Conservation (phyloP, 2,113 vertebrate species). For the Malurus alboscapulatus region DNA sequence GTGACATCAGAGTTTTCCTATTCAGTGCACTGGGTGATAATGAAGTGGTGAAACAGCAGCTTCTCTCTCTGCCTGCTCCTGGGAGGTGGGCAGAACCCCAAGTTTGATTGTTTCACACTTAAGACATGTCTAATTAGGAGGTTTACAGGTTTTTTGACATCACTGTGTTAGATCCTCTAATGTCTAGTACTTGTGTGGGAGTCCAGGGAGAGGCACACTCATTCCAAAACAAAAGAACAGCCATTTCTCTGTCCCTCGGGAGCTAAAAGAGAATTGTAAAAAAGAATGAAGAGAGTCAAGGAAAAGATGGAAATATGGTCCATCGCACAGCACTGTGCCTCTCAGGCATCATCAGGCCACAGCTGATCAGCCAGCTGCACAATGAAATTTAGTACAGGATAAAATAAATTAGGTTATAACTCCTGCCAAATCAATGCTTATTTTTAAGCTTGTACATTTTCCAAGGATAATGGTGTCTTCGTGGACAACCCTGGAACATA, state of each 20-base stretch:
- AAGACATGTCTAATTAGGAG: conserved; percentile 22
- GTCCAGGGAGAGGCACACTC: background rate
- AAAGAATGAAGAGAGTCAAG: background rate
- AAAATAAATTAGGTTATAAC: conserved; percentile 12
- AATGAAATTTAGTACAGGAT: conserved; percentile 5
- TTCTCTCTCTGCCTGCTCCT: background rate
- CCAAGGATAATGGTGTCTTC: background rate
- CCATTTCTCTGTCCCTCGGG: background rate
- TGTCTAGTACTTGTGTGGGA: background rate
- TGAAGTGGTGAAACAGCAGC: conserved; percentile 38
- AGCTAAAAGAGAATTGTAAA: background rate
- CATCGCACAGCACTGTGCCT: background rate
- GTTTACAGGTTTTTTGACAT: conserved; percentile 5
- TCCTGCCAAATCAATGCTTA: conserved; percentile 24
- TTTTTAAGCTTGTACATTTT: conserved; percentile 36
- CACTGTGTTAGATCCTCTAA: background rate
- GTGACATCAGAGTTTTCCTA: conserved; percentile 45
- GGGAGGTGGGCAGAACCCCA: background rate
- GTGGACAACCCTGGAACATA: background rate
- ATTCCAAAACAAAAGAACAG: background rate
- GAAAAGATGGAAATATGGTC: conserved; percentile 24
- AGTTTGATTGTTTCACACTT: conserved; percentile 25
- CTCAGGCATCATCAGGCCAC: conserved; percentile 33
- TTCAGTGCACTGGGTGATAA: conserved; percentile 50
- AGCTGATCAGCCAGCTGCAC: conserved; percentile 51